These are phyloP conservation scores for Teleogryllus oceanicus DNA, from an alignment of 2,888 invertebrate species.

Conservation along the genomic window DNA sequence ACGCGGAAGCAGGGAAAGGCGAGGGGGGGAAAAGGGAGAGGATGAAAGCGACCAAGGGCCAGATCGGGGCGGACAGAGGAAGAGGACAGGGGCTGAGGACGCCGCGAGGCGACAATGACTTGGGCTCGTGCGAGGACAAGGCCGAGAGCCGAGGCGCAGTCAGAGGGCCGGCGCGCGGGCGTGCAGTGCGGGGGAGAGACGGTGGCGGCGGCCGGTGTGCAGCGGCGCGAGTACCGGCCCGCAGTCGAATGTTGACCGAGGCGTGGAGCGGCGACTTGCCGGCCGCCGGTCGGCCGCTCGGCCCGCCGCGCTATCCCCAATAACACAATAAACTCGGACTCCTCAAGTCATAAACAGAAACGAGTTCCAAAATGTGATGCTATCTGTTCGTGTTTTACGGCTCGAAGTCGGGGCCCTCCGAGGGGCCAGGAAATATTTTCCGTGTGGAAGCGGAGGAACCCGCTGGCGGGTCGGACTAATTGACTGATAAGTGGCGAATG, in stretches of 20 bases:
- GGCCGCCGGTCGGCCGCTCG: not conserved
- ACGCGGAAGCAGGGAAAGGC: too few species aligned
- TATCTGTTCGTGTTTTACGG: conserved; percentile 18
- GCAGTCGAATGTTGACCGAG: conserved; percentile 18
- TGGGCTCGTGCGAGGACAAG: too few species aligned
- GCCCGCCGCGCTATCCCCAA: not conserved
- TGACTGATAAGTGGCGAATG: conserved; percentile 1
- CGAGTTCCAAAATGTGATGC: conserved; percentile 18
- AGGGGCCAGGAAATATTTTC: conserved; percentile 10
- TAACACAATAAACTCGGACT: not conserved
- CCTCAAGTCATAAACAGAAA: not conserved
- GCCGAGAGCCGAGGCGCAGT: too few species aligned
- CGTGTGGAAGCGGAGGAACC: not conserved
- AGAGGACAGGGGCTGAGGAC: too few species aligned
- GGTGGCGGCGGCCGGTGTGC: not conserved
- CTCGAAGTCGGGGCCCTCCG: not conserved
- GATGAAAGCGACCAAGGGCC: too few species aligned
- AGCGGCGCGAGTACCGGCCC: not conserved
- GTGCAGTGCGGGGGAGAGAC: too few species aligned
- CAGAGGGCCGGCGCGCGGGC: too few species aligned
- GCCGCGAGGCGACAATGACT: too few species aligned
- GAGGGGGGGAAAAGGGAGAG: too few species aligned
- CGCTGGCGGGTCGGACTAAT: not conserved
- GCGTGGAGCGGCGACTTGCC: not conserved
- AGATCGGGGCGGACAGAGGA: too few species aligned